Evolutionary conservation across 2,888 invertebrate species (phyloP), one percentile per base, ranked within the genome.

Genomic region (Eudemis profundana): DNA sequence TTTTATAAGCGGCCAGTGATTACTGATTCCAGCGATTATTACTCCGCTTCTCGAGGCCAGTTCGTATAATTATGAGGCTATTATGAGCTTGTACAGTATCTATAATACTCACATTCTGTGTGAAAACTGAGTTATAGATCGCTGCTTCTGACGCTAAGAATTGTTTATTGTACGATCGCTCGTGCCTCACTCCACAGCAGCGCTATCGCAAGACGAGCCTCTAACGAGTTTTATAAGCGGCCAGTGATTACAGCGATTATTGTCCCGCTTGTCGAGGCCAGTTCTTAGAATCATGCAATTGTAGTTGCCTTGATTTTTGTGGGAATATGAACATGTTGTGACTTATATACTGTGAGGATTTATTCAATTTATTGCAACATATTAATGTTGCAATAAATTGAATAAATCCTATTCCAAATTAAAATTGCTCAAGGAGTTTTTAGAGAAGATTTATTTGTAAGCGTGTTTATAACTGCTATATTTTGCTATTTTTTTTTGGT

Each of bases 141-240:
- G n/a, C n/a, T n/a, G n/a, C n/a, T 38, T n/a, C n/a, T n/a, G n/a
- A n/a, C n/a, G n/a, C n/a, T n/a, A n/a, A n/a, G n/a, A n/a, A n/a
- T n/a, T n/a, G n/a, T 1, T 47, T 44, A n/a, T n/a, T 29, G 29
- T 2, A 21, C 49, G 51, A 56, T 40, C 63, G 68, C 59, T 68
- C 57, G 51, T 70, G 61, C 50, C 70, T 78, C 76, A 62, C 5
- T 68, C 70, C 73, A 70, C 72, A 67, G 47, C 69, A 38, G 47
- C 46, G 69, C 73, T 74, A 78, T 78, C 78, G 76, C 74, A 75
- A 80, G 75, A 77, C 76, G 69, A 68, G 70, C 70, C 75, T 71
- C 74, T 83, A 84, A 84, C 80, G 83, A 85, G 82, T 80, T 83
- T 84, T 80, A 80, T 79, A 78, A 81, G 79, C 76, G 78, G 71